Evolutionary conservation across 2,797 vertebrate species (phyloP).

Genomic region (Arrhamphus sclerolepis): DNA sequence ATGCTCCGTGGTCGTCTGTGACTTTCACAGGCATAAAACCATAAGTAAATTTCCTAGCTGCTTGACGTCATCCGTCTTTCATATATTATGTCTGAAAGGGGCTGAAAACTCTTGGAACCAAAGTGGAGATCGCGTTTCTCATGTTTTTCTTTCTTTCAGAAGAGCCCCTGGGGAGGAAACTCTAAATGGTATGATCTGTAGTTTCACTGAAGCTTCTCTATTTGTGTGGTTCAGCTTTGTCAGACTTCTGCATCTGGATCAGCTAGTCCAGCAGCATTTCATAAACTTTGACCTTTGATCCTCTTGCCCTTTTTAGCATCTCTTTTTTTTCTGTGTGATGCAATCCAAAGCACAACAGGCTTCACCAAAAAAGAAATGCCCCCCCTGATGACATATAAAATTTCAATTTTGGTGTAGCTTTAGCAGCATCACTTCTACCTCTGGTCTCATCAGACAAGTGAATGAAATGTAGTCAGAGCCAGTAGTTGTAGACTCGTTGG

Average conservation of each 20-base stretch:
- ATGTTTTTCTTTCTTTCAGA: conserved; percentile 40
- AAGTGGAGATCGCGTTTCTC: background rate
- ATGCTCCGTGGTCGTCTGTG: too few species aligned
- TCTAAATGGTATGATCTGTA: conserved; percentile 84
- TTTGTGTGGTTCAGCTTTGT: background rate
- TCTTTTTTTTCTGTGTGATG: background rate
- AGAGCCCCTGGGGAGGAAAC: conserved; percentile 87
- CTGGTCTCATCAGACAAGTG: too few species aligned
- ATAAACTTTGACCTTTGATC: conserved; percentile 8
- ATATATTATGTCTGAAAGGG: too few species aligned
- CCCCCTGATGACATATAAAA: too few species aligned
- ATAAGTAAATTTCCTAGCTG: too few species aligned
- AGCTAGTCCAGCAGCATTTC: conserved; percentile 13
- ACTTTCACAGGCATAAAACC: too few species aligned
- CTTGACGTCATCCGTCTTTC: too few species aligned
- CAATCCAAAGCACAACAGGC: background rate
- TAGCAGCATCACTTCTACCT: too few species aligned
- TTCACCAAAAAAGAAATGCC: background rate
- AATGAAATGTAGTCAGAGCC: too few species aligned
- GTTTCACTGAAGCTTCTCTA: conserved; percentile 12
- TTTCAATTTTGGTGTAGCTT: too few species aligned
- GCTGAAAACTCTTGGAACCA: too few species aligned
- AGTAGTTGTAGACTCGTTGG: too few species aligned
- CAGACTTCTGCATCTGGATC: conserved; percentile 4
- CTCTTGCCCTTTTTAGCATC: background rate